Evolutionary conservation across 1,140 invertebrate genomes (phyloP).

Genomic region (Ooceraea biroi): DNA sequence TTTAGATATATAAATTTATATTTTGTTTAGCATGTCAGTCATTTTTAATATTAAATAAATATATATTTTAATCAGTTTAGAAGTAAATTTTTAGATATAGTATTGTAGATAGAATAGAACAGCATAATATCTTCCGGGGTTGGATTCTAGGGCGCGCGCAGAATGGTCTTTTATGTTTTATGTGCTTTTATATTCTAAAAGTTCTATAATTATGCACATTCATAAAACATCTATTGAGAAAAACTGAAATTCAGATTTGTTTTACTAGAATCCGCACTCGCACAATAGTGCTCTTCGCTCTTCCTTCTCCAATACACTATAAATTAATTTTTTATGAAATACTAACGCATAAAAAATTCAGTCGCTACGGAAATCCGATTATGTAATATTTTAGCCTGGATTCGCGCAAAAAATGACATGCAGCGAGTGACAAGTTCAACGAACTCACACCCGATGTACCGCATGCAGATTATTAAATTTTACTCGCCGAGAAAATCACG

Average conservation of each 20-base stretch:
- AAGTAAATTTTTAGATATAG: conserved; percentile 39
- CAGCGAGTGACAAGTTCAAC: conserved; percentile 17
- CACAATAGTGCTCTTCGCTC: background rate
- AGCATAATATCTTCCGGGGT: conserved; percentile 74
- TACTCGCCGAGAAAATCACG: background rate
- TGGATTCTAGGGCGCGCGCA: conserved; percentile 74
- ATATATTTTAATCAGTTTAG: conserved; percentile 30
- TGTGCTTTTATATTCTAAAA: conserved; percentile 64
- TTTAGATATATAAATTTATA: conserved; percentile 10
- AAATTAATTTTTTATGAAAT: background rate
- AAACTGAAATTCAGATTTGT: conserved; percentile 16
- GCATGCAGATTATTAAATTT: conserved; percentile 45
- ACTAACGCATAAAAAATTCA: conserved; percentile 32
- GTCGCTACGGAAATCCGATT: conserved; percentile 39
- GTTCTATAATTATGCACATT: conserved; percentile 54
- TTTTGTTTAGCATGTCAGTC: background rate
- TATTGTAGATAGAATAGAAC: conserved; percentile 38
- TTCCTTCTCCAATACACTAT: background rate
- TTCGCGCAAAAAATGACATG: conserved; percentile 17
- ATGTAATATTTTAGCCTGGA: conserved; percentile 42
- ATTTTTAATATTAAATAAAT: background rate
- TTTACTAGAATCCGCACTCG: background rate
- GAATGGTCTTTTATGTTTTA: too few relatives aligned
- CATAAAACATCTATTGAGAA: background rate
- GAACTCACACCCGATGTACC: conserved; percentile 11